phyloP scores from a whole-genome alignment of 2,888 invertebrate species.

The Xestoiulus laeticollis region DNA sequence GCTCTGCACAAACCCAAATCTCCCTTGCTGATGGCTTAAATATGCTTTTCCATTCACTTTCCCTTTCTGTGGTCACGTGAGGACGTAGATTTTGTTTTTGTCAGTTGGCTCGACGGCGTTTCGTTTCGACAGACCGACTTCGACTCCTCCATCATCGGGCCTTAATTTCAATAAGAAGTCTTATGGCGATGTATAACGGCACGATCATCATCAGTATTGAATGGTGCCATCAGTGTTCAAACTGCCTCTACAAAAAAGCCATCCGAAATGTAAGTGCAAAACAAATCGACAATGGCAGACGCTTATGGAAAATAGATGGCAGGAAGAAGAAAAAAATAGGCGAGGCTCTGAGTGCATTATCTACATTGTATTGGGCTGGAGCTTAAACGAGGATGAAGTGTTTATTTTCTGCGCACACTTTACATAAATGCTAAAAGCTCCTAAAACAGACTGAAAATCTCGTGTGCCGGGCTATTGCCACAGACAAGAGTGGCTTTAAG shows the following conservation, averaged over 20 bases:
- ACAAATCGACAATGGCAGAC: conserved; percentile 43
- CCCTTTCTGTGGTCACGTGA: neutral
- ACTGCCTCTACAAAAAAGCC: conserved; percentile 40
- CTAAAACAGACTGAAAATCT: conserved; percentile 41
- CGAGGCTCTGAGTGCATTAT: conserved; percentile 32
- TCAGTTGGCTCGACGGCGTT: neutral
- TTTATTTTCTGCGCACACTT: conserved; percentile 31
- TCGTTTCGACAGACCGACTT: neutral
- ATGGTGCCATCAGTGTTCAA: conserved; percentile 35
- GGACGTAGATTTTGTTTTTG: neutral
- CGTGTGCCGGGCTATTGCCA: neutral
- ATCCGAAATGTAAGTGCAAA: conserved; percentile 43
- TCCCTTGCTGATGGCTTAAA: neutral
- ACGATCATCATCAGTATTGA: conserved; percentile 41
- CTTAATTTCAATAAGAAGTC: conserved; percentile 43
- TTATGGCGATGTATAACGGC: conserved; percentile 29
- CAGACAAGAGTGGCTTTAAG: conserved; percentile 15
- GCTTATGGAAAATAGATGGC: conserved; percentile 43
- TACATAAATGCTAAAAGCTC: conserved; percentile 41
- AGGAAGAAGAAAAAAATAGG: neutral
- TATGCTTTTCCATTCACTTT: neutral
- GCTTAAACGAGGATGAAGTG: conserved; percentile 43
- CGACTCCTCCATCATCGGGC: neutral
- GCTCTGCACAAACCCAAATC: neutral
- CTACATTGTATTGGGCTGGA: conserved; percentile 41